These are phyloP conservation scores for Copsychus sechellarum DNA, from an alignment of 2,113 vertebrate species.

Conservation along the genomic window DNA sequence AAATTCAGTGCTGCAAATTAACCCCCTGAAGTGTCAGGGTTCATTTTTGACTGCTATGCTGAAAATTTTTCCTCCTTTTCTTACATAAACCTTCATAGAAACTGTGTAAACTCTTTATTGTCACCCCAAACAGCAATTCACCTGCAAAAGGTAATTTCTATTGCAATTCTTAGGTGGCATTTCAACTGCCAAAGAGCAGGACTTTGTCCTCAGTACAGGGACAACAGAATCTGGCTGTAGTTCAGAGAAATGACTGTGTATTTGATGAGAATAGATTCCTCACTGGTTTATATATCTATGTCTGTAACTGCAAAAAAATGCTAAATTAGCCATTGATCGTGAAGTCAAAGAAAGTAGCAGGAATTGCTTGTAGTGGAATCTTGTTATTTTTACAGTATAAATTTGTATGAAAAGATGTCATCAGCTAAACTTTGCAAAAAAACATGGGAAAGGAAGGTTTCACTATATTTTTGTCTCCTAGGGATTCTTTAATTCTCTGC, in stretches of 20 bases:
- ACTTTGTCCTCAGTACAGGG: background rate
- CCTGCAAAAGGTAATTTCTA: background rate
- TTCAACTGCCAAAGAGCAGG: background rate
- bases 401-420: background rate
- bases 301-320: background rate
- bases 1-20: background rate
- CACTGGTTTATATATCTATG: background rate
- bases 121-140: background rate
- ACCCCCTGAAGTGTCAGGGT: background rate
- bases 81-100: background rate
- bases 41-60: background rate
- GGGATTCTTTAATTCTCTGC: slow-evolving; percentile 91
- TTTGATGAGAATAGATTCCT: background rate
- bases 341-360: background rate
- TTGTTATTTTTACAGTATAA: background rate
- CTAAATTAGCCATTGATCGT: background rate
- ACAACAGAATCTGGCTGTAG: background rate
- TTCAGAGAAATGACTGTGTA: background rate
- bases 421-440: background rate
- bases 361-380: background rate
- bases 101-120: background rate
- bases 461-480: slow-evolving; percentile 4
- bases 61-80: background rate
- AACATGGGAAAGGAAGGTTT: background rate
- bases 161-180: background rate